Evolutionary conservation across 30 jellyfish, hydroid and myxozoan species (phyloP).

Genomic region (Hydractinia echinata): DNA sequence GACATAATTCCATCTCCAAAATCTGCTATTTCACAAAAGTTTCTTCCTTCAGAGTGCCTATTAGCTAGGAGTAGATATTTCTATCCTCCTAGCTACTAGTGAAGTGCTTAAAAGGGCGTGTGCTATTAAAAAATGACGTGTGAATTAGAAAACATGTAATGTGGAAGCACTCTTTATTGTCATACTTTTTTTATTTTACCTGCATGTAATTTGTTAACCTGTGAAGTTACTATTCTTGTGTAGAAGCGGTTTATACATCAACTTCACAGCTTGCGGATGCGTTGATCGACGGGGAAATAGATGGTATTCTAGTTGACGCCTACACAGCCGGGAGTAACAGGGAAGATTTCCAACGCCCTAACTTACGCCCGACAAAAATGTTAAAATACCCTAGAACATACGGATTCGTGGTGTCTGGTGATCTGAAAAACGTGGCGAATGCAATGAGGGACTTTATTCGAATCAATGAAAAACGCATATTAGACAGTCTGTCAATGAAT

Average conservation of each 20-base stretch:
- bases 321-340: background rate
- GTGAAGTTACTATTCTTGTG: background rate
- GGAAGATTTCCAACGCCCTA: background rate
- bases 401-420: no score
- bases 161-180: background rate
- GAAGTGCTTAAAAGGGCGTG: no score
- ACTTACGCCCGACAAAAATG: background rate
- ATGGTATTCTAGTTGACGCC: slow-evolving; percentile 6
- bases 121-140: no score
- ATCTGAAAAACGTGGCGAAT: no score
- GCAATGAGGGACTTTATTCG: no score
- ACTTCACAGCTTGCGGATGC: background rate
- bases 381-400: background rate
- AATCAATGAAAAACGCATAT: no score
- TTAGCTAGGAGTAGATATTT: no score
- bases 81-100: no score
- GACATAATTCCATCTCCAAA: no score
- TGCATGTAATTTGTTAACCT: background rate
- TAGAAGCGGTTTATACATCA: background rate
- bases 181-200: background rate
- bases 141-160: background rate
- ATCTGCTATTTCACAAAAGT: no score
- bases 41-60: no score
- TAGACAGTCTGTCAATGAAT: no score
- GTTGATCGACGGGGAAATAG: background rate